A percentile compares a stretch with the other conserved stretches of the same genome.
Evolutionary conservation across 1,140 invertebrate genomes (phyloP).

Genomic region (Magallana gigas): DNA sequence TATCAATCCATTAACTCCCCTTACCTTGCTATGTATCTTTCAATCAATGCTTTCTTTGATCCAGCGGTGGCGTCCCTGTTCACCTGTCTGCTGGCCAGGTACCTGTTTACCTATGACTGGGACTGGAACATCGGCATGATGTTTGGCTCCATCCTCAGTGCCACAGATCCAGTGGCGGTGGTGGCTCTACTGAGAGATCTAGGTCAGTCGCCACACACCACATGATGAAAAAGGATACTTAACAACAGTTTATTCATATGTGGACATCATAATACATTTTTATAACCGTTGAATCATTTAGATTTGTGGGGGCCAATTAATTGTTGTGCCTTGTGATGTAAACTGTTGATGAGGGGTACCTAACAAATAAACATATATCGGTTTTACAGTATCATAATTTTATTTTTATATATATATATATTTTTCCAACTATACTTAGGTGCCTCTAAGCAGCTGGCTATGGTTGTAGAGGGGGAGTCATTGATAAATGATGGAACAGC

Average conservation of each 20-base stretch:
- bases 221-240: too few relatives aligned
- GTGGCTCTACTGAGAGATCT: constrained; percentile 79
- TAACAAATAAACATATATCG: too few relatives aligned
- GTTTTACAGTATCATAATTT: not conserved
- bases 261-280: too few relatives aligned
- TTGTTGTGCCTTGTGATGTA: too few relatives aligned
- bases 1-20: too few relatives aligned
- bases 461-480: constrained; percentile 80
- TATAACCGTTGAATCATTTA: too few relatives aligned
- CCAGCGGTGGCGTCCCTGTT: constrained; percentile 77
- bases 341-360: too few relatives aligned
- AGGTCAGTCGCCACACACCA: constrained; percentile 61
- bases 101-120: constrained; percentile 74
- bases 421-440: constrained; percentile 61
- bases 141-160: constrained; percentile 79
- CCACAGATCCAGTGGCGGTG: constrained; percentile 80
- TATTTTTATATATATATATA: not conserved
- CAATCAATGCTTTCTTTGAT: constrained; percentile 42
- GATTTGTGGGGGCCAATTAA: too few relatives aligned
- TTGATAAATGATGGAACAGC: constrained; percentile 81
- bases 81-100: constrained; percentile 74
- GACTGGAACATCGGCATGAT: constrained; percentile 73
- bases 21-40: too few relatives aligned
- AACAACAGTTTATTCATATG: too few relatives aligned
- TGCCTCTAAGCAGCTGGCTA: constrained; percentile 77